phyloP scores from a whole-genome alignment of 30 jellyfish, hydroid and myxozoan genomes.

The Cassiopea xamachana region DNA sequence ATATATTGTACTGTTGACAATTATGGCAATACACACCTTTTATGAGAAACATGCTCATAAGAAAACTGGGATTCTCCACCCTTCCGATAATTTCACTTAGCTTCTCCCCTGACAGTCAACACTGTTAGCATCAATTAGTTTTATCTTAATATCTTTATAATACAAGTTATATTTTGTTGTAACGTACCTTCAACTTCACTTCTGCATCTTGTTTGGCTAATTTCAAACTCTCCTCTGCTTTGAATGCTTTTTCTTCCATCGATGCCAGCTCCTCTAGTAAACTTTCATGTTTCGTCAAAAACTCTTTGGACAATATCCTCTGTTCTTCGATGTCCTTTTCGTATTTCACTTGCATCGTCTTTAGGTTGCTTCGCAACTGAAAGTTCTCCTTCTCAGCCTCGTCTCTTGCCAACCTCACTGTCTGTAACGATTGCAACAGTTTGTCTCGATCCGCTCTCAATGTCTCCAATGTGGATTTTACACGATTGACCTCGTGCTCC shows the following conservation, averaged over 20 bases:
- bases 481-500: slow-evolving; percentile 8
- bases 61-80: no score
- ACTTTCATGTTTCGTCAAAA: slow-evolving; percentile 27
- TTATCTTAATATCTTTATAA: no score
- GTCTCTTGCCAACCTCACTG: slow-evolving; percentile 14
- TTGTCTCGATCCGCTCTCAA: slow-evolving; percentile 57
- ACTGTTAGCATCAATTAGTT: no score
- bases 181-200: background rate
- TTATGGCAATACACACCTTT: no score
- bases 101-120: no score
- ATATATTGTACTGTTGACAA: no score
- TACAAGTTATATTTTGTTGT: background rate
- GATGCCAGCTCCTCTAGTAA: slow-evolving; percentile 13
- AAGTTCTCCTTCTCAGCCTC: slow-evolving; percentile 36
- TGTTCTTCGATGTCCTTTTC: slow-evolving; percentile 26
- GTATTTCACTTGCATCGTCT: slow-evolving; percentile 9
- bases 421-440: slow-evolving; percentile 31
- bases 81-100: no score
- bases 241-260: slow-evolving; percentile 15
- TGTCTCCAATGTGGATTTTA: slow-evolving; percentile 27
- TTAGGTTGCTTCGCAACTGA: background rate
- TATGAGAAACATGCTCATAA: no score
- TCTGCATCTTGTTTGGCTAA: slow-evolving; percentile 3
- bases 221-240: slow-evolving; percentile 11
- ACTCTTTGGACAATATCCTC: slow-evolving; percentile 1